phyloP scores from a whole-genome alignment of 2,797 vertebrate species.

The Neomorphus geoffroyi region DNA sequence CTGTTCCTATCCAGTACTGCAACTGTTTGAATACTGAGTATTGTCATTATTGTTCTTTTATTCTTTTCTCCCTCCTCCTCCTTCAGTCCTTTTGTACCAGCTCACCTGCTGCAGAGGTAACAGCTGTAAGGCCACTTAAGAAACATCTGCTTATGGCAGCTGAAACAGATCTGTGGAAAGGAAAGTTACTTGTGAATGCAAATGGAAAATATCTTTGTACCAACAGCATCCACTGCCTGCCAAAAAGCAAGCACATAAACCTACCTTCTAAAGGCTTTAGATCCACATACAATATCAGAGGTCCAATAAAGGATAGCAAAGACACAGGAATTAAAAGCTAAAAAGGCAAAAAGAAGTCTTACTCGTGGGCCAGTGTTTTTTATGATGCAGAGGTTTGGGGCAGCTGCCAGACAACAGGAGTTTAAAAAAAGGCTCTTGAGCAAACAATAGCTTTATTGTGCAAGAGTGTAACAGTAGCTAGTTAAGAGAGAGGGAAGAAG shows the following conservation, averaged over 20 bases:
- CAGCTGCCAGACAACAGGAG: conserved; percentile 58
- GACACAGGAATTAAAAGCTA: conserved; percentile 32
- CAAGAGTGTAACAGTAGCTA: conserved; percentile 60
- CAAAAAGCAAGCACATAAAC: not conserved
- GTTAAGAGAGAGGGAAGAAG: conserved; percentile 54
- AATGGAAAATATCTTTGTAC: conserved; percentile 35
- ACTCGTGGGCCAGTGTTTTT: conserved; percentile 39
- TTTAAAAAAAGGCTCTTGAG: conserved; percentile 55
- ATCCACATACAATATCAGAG: conserved; percentile 7
- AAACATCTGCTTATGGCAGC: conserved; percentile 74
- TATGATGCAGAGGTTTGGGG: conserved; percentile 54
- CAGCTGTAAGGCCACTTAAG: conserved; percentile 80
- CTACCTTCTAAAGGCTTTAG: conserved; percentile 28
- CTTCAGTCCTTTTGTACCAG: not conserved
- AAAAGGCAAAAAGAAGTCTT: conserved; percentile 15
- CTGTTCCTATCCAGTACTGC: not conserved
- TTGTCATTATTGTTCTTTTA: not conserved
- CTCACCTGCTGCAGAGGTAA: conserved; percentile 80
- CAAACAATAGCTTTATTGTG: conserved; percentile 63
- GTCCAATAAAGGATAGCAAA: conserved; percentile 15
- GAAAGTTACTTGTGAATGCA: conserved; percentile 27
- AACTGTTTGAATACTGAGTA: not conserved
- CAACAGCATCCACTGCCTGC: not conserved
- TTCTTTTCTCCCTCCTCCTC: not conserved
- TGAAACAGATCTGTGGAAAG: conserved; percentile 74